Evolutionary conservation across 1,140 invertebrate genomes (phyloP), one percentile per base, ranked within the genome.

Genomic region (Hydropsyche tenuis): DNA sequence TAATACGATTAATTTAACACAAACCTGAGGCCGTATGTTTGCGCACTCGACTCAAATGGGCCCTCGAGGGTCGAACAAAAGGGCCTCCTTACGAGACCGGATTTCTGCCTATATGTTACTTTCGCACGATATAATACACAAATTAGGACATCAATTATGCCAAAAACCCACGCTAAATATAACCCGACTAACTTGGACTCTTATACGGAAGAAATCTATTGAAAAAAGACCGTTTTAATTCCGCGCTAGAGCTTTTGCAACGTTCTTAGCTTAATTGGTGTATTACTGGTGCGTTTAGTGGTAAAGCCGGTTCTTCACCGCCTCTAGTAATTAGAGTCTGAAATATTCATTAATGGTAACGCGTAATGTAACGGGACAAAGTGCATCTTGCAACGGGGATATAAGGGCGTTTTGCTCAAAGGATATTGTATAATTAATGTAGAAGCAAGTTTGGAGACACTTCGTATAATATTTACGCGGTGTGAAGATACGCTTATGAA

Each of bases 61-160:
- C 22, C 23, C 56, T 23, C 18, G 56, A 60, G 56, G 56, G 56
- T 25, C 25, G 9, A 60, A 60, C 12, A 25, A 60, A 60, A 23
- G 23, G 51, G 56, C 20, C 56, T 25, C 23, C 56, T 20, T 60
- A 11, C 20, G 22, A 12, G 23, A 20, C 56, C 56, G 56, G 56
- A 60, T 60, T 60, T 60, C 20, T 20, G 3, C 30, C 56, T 25
- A 60, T 60, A 18, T 60, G 20, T 60, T 60, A 60, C 23, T 60
- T 25, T 60, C 56, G 56, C 56, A 60, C 56, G 56, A 60, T 60
- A 60, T 60, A 25, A 60, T 60, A 23, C 56, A 60, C 56, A 60
- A 60, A 60, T 60, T 60, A 60, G 56, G 56, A 60, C 56, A 60
- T 60, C 56, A 60, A 60, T 48, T 48, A 48, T 14, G 2, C 56